Percentiles rank a stretch among this genome's conserved stretches.
These are phyloP conservation scores for Lacerta viridis DNA, from an alignment of 2,797 vertebrate genomes.

Conservation along the genomic window DNA sequence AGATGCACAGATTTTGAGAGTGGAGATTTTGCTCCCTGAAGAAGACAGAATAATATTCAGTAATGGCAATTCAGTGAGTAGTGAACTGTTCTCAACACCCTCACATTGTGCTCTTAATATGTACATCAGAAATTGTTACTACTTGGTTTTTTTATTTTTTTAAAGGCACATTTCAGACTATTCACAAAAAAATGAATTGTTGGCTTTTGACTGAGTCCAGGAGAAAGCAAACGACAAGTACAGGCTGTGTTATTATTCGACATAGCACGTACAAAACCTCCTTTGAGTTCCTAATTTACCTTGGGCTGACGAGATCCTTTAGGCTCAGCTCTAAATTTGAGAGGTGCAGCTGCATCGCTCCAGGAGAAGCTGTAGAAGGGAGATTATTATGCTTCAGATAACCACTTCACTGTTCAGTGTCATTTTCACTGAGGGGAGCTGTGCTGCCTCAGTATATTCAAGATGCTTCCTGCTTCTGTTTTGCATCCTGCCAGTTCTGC, in stretches of 20 bases:
- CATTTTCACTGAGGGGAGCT: conserved; percentile 1
- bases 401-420: not conserved
- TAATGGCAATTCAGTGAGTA: not conserved
- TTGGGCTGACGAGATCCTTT: not conserved
- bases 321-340: not conserved
- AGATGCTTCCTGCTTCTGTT: conserved; percentile 6
- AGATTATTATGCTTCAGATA: not conserved
- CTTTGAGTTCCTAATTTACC: not conserved
- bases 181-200: not conserved
- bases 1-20: not conserved
- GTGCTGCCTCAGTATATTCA: conserved; percentile 12
- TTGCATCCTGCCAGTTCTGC: not conserved
- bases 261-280: not conserved
- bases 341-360: not conserved
- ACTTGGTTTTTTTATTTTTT: not conserved
- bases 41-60: conserved; percentile 36
- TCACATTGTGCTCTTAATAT: not conserved
- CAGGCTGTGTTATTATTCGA: not conserved
- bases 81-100: not conserved
- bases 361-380: conserved; percentile 7
- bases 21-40: conserved; percentile 31
- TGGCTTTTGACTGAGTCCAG: not conserved
- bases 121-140: not conserved
- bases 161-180: not conserved
- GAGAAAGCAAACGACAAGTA: not conserved